Percentiles rank a stretch among this genome's conserved stretches.
Conservation (phyloP, 37 sponge, comb jelly and placozoan genomes). For the Oopsacas minuta region DNA sequence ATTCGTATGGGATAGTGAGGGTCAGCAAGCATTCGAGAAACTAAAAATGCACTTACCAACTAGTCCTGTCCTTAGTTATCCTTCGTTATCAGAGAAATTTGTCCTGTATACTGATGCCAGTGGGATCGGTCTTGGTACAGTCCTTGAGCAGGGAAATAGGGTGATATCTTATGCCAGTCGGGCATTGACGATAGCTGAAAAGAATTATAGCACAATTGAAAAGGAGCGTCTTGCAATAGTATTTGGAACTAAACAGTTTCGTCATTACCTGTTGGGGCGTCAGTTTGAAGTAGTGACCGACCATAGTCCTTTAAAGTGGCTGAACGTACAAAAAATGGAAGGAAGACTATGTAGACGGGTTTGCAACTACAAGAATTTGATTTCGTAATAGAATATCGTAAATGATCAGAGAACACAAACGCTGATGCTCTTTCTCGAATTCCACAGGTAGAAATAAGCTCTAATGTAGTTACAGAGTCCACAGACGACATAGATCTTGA, state of each 20-base stretch:
- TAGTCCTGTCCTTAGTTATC: conserved; percentile 10
- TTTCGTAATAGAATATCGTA: conserved; percentile 26
- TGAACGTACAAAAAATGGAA: conserved; percentile 39
- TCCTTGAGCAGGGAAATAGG: conserved; percentile 19
- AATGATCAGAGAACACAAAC: conserved; percentile 29
- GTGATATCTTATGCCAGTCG: conserved; percentile 28
- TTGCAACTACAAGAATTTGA: conserved; percentile 32
- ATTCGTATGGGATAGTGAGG: too few species aligned
- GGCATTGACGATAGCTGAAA: not conserved
- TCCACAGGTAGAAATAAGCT: not conserved
- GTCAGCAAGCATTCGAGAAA: too few species aligned
- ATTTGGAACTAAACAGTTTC: conserved; percentile 32
- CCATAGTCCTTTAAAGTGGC: conserved; percentile 41
- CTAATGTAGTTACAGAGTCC: not conserved
- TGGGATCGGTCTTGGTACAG: conserved; percentile 8
- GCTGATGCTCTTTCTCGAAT: conserved; percentile 33
- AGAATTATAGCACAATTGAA: conserved; percentile 24
- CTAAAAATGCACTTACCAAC: too few species aligned
- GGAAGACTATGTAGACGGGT: conserved; percentile 33
- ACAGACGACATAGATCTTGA: not conserved
- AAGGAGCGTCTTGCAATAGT: conserved; percentile 30
- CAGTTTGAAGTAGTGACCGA: conserved; percentile 29
- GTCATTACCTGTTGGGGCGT: conserved; percentile 34
- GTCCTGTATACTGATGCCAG: conserved; percentile 27
- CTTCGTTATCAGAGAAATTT: not conserved